These are phyloP conservation scores for Meandrina meandrites DNA, from an alignment of 92 coral and sea anemone genomes.

Conservation along the genomic window DNA sequence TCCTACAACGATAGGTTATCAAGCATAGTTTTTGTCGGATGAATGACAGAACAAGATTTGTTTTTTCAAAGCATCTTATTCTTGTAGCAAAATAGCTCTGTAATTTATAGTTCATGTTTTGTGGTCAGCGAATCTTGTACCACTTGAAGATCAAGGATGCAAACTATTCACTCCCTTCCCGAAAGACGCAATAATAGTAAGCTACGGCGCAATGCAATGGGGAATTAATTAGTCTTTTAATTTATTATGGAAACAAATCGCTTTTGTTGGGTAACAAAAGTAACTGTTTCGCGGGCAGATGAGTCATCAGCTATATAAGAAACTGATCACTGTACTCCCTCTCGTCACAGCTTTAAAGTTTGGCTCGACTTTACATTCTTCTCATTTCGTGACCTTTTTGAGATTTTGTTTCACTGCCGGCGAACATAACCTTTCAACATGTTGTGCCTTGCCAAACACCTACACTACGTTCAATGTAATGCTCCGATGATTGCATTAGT, in stretches of 20 bases:
- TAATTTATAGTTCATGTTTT: not conserved
- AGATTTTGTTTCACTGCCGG: not conserved
- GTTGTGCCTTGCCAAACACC: not conserved
- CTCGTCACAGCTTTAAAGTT: not conserved
- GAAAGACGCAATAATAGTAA: not conserved
- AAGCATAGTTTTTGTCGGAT: not conserved
- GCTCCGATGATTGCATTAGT: not conserved
- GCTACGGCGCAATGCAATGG: not conserved
- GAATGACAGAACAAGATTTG: not conserved
- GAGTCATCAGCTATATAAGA: not conserved
- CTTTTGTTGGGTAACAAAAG: not conserved
- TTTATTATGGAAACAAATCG: not conserved
- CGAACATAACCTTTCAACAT: not conserved
- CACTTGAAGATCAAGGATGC: not conserved
- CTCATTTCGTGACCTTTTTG: not conserved
- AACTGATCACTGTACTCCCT: not conserved
- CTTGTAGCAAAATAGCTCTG: not conserved
- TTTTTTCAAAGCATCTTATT: too few relatives aligned
- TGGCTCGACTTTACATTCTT: conserved; percentile 12
- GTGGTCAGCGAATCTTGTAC: conserved; percentile 23
- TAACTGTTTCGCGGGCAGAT: not conserved
- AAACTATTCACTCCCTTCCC: not conserved
- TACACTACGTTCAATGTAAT: not conserved
- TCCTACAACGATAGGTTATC: not conserved
- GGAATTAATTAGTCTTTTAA: not conserved